A percentile compares a stretch with the other conserved stretches of the same genome.
phyloP scores from a whole-genome alignment of 2,888 invertebrate genomes.

The Euzophera pinguis region DNA sequence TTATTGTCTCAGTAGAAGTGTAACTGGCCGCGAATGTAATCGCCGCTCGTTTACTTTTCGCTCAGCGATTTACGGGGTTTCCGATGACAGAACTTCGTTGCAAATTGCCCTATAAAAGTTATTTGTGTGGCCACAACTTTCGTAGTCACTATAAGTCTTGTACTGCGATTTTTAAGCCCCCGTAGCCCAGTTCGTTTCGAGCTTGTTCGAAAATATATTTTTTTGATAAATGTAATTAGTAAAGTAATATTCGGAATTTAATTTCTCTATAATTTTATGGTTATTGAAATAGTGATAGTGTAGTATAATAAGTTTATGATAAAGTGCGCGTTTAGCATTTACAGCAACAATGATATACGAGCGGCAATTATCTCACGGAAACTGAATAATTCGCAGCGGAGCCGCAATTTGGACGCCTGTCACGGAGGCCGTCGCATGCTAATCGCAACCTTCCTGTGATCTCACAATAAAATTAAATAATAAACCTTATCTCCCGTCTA shows the following conservation, averaged over 20 bases:
- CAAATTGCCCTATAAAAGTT: slow-evolving; percentile 70
- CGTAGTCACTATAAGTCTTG: slow-evolving; percentile 32
- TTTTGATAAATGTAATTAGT: background rate
- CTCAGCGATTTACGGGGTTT: slow-evolving; percentile 60
- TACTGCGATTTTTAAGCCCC: background rate
- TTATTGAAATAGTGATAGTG: background rate
- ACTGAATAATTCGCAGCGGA: slow-evolving; percentile 36
- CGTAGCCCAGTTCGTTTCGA: background rate
- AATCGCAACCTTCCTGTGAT: slow-evolving; percentile 45
- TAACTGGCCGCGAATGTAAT: slow-evolving; percentile 43
- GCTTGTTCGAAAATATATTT: background rate
- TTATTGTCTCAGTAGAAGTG: slow-evolving; percentile 54
- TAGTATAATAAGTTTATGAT: background rate
- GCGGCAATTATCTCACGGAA: slow-evolving; percentile 35
- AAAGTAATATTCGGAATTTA: too few relatives aligned
- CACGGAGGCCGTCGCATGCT: slow-evolving; percentile 40
- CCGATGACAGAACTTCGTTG: slow-evolving; percentile 66
- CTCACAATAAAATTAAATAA: slow-evolving; percentile 46
- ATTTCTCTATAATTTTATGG: background rate
- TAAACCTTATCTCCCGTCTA: slow-evolving; percentile 35
- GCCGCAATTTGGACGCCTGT: slow-evolving; percentile 43
- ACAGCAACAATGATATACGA: slow-evolving; percentile 17
- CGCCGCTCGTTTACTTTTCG: slow-evolving; percentile 58
- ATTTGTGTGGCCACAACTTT: slow-evolving; percentile 56
- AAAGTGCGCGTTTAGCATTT: slow-evolving; percentile 20